phyloP scores from a whole-genome alignment of 2,113 vertebrate species.

The Psittacara wagleri region DNA sequence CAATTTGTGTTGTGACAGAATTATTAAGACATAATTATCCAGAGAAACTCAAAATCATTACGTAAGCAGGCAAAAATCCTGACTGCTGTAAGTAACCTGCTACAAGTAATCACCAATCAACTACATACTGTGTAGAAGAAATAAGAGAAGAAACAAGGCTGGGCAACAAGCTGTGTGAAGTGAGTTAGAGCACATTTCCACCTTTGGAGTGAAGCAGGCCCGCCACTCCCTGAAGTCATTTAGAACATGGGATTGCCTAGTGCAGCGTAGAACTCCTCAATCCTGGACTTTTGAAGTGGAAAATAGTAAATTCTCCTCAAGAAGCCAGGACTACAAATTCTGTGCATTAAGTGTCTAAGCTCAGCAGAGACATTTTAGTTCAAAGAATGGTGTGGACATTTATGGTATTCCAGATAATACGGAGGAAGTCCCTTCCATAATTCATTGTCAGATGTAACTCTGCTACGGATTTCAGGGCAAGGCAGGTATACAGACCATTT shows the following conservation, averaged over 20 bases:
- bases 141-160: neutral
- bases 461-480: neutral
- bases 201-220: neutral
- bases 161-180: neutral
- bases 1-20: neutral
- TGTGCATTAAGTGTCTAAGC: neutral
- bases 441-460: neutral
- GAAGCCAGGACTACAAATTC: neutral
- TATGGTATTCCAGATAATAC: neutral
- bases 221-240: neutral
- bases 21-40: neutral
- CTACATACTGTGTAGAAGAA: neutral
- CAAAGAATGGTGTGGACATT: neutral
- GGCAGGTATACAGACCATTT: neutral
- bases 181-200: neutral
- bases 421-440: neutral
- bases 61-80: neutral
- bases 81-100: neutral
- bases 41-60: neutral
- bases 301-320: neutral
- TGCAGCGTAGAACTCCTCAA: neutral
- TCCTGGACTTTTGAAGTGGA: neutral
- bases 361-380: neutral
- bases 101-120: neutral
- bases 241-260: neutral